Conservation (phyloP, 2,888 invertebrate species). For the Notodonta dromedarius region DNA sequence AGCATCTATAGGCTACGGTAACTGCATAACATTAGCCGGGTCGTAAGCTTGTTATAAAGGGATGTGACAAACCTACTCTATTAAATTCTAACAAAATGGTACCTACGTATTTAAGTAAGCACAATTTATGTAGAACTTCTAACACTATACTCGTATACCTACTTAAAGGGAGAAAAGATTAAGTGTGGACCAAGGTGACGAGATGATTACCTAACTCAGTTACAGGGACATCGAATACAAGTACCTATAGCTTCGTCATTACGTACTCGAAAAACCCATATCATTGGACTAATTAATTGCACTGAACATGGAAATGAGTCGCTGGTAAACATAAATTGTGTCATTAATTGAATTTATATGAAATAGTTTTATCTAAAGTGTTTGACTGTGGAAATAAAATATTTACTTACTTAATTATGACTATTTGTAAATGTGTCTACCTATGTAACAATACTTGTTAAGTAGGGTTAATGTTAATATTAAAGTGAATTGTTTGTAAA, state of each 20-base stretch:
- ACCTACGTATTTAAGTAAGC: too few relatives aligned
- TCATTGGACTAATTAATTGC: constrained; percentile 39
- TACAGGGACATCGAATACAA: not conserved
- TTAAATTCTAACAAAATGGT: too few relatives aligned
- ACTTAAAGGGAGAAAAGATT: too few relatives aligned
- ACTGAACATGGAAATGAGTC: constrained; percentile 34
- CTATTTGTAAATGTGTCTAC: constrained; percentile 6
- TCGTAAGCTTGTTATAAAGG: too few relatives aligned
- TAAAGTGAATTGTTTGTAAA: too few relatives aligned
- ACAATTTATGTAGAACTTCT: too few relatives aligned
- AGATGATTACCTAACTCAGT: not conserved
- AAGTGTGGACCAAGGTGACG: too few relatives aligned
- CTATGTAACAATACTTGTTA: not conserved
- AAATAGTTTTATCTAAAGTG: constrained; percentile 23
- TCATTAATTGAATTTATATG: constrained; percentile 36
- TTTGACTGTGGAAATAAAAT: constrained; percentile 15
- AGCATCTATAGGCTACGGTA: too few relatives aligned
- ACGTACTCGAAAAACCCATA: constrained; percentile 26
- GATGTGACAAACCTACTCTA: too few relatives aligned
- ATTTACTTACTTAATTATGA: constrained; percentile 11
- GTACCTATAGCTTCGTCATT: constrained; percentile 7
- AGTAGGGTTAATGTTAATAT: not conserved
- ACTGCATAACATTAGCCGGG: too few relatives aligned
- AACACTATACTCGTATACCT: too few relatives aligned
- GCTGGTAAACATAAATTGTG: constrained; percentile 38